phyloP scores from a whole-genome alignment of 1,140 invertebrate species.

The Cephus cinctus region DNA sequence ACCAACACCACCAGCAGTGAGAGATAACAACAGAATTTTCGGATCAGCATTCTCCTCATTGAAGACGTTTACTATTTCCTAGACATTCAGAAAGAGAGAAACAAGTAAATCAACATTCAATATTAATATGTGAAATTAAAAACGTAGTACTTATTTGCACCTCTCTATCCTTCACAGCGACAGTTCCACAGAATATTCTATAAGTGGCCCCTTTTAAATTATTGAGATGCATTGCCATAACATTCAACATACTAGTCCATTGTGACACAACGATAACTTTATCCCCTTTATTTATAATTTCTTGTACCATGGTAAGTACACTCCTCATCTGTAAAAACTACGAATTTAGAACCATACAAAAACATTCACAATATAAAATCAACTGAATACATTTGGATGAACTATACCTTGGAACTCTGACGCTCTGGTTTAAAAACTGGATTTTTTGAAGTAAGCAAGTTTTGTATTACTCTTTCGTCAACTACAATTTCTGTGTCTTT shows the following conservation, averaged over 20 bases:
- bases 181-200: conserved; percentile 65
- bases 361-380: too few species aligned
- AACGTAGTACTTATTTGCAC: conserved; percentile 73
- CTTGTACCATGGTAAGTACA: conserved; percentile 61
- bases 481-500: conserved; percentile 17
- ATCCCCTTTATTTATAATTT: conserved; percentile 58
- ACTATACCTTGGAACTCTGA: conserved; percentile 57
- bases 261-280: conserved; percentile 87
- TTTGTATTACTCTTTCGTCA: conserved; percentile 20
- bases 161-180: conserved; percentile 63
- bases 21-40: conserved; percentile 81
- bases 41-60: too few species aligned
- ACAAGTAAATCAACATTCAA: conserved; percentile 3
- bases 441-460: conserved; percentile 56
- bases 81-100: conserved; percentile 14
- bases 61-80: too few species aligned
- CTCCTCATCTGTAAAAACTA: conserved; percentile 59
- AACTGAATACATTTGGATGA: too few species aligned
- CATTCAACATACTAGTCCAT: conserved; percentile 75
- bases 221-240: conserved; percentile 67
- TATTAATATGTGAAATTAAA: too few species aligned
- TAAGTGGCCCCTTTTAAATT: conserved; percentile 50
- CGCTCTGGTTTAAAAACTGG: conserved; percentile 62
- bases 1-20: conserved; percentile 89
- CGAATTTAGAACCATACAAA: conserved; percentile 9